Conservation (phyloP, 2,113 vertebrate genomes). For the Rhea americana region DNA sequence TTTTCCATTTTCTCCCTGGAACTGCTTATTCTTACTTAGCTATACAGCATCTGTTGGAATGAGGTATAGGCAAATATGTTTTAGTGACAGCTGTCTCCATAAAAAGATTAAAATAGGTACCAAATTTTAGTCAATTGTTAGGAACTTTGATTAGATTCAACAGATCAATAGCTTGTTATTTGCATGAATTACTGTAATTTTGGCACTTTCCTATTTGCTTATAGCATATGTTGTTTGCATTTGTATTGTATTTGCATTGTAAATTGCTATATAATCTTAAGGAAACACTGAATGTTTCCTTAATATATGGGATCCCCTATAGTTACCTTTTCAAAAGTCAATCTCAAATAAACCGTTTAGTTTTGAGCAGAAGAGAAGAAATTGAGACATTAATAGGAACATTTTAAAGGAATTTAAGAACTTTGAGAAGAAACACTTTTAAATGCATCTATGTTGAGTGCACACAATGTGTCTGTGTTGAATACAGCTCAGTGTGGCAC, state of each 20-base stretch:
- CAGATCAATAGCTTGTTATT: slow-evolving; percentile 48
- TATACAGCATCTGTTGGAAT: not conserved
- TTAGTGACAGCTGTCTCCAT: not conserved
- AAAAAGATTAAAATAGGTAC: slow-evolving; percentile 28
- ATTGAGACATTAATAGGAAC: not conserved
- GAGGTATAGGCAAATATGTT: not conserved
- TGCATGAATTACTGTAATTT: slow-evolving; percentile 55
- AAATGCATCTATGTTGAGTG: not conserved
- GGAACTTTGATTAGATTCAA: slow-evolving; percentile 26
- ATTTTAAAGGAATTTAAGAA: slow-evolving; percentile 5
- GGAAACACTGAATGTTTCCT: not conserved
- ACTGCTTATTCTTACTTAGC: slow-evolving; percentile 12
- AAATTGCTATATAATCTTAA: not conserved
- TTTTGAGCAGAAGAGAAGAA: not conserved
- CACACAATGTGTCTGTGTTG: not conserved
- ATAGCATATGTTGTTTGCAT: slow-evolving; percentile 24
- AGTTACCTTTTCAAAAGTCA: not conserved
- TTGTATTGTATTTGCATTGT: slow-evolving; percentile 51
- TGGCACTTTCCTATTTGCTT: slow-evolving; percentile 25
- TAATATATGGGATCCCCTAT: not conserved
- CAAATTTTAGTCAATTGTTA: slow-evolving; percentile 39
- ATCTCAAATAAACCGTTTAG: not conserved
- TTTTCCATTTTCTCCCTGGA: not conserved
- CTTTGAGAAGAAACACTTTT: slow-evolving; percentile 11
- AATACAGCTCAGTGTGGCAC: not conserved